Evolutionary conservation across 1,140 invertebrate genomes (phyloP).

Genomic region (Penaeus chinensis): DNA sequence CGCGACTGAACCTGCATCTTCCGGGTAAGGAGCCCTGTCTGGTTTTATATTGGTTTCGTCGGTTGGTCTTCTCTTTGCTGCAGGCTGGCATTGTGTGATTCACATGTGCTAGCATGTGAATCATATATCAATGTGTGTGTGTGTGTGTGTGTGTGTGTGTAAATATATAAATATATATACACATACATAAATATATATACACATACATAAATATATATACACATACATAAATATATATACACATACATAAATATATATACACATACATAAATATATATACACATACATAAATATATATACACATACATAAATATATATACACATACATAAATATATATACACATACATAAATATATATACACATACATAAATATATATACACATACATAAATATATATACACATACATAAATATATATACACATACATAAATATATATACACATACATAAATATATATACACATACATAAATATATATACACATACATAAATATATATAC

Average conservation of each 20-base stretch:
- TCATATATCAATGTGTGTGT: not conserved
- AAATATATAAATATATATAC: conserved; percentile 27
- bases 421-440: conserved; percentile 28
- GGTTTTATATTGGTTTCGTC: too few relatives aligned
- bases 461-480: conserved; percentile 38
- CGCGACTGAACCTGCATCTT: too few relatives aligned
- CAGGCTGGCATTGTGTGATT: too few relatives aligned
- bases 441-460: conserved; percentile 26
- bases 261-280: conserved; percentile 8
- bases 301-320: conserved; percentile 37
- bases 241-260: conserved; percentile 20
- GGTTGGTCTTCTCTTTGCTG: too few relatives aligned
- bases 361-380: conserved; percentile 21
- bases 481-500: conserved; percentile 1
- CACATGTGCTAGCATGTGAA: too few relatives aligned
- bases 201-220: conserved; percentile 43
- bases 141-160: not conserved
- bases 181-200: conserved; percentile 43
- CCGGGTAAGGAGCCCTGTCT: too few relatives aligned
- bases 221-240: conserved; percentile 36
- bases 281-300: not conserved
- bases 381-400: not conserved
- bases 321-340: conserved; percentile 31
- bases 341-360: conserved; percentile 11
- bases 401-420: conserved; percentile 41